Conservation (phyloP, 2,797 vertebrate species). For the Sphenopsis melanotis region DNA sequence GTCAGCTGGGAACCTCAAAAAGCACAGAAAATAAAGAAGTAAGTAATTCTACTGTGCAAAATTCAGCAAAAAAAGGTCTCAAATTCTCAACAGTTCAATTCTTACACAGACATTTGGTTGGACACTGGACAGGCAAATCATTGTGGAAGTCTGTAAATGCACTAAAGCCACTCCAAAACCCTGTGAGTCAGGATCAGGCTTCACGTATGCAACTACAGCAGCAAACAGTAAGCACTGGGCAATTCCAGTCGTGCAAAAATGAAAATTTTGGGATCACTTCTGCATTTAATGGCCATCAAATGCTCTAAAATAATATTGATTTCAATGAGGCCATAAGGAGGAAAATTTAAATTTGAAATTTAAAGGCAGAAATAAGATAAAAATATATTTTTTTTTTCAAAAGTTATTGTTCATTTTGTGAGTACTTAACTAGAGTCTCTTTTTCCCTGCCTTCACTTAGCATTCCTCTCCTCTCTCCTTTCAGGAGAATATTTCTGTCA, state of each 20-base stretch:
- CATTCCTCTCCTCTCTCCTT: background rate
- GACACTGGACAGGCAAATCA: background rate
- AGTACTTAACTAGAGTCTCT: background rate
- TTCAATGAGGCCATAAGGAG: background rate
- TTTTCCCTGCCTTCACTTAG: background rate
- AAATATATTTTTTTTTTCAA: background rate
- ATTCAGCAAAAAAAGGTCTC: background rate
- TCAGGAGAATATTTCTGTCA: background rate
- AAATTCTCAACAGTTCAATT: background rate
- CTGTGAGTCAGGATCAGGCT: background rate
- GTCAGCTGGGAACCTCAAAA: background rate
- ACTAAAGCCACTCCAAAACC: background rate
- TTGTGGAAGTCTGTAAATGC: background rate
- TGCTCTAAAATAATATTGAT: background rate
- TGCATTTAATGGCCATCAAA: background rate
- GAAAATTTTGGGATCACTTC: background rate
- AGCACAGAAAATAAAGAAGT: background rate
- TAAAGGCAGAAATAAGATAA: background rate
- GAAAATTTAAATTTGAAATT: background rate
- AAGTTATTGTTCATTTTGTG: background rate
- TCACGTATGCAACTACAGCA: background rate
- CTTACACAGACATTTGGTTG: background rate
- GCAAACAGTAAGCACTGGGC: background rate
- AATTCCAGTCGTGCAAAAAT: background rate
- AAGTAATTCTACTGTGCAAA: background rate